Conservation (phyloP, 1,140 invertebrate species). For the Myzus persicae region DNA sequence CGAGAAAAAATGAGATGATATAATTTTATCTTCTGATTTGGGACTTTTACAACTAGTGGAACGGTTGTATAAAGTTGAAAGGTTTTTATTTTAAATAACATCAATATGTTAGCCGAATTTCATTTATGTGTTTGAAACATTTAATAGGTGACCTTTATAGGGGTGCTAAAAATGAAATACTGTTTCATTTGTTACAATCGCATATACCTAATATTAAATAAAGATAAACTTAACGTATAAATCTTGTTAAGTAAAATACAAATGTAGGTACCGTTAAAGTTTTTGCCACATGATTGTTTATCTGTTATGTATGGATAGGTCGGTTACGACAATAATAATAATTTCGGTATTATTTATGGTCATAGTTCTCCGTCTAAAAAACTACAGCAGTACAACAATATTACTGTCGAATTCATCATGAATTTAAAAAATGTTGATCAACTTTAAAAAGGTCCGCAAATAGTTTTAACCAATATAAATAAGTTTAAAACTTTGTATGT, state of each 20-base stretch:
- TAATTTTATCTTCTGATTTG: neutral
- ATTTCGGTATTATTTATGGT: neutral
- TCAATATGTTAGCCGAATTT: neutral
- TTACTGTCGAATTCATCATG: neutral
- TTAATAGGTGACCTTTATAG: neutral
- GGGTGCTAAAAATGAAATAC: slow-evolving; percentile 6
- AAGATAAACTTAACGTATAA: slow-evolving; percentile 41
- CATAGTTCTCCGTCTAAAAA: neutral
- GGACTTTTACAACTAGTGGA: neutral
- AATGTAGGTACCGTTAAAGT: slow-evolving; percentile 22
- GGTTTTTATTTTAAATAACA: neutral
- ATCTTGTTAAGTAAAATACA: slow-evolving; percentile 39
- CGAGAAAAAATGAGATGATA: neutral
- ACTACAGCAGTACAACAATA: neutral
- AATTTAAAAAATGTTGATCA: neutral
- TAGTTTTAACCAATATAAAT: neutral
- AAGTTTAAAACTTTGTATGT: neutral
- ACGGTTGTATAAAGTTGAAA: neutral
- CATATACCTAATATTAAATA: slow-evolving; percentile 23
- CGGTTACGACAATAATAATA: neutral
- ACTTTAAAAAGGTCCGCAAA: neutral
- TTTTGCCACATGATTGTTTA: slow-evolving; percentile 45
- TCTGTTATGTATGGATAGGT: slow-evolving; percentile 30
- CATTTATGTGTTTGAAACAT: neutral
- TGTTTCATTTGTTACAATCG: slow-evolving; percentile 13